These are phyloP conservation scores for Gymnoscopelus braueri DNA, from an alignment of 2,797 vertebrate species.

Conservation along the genomic window DNA sequence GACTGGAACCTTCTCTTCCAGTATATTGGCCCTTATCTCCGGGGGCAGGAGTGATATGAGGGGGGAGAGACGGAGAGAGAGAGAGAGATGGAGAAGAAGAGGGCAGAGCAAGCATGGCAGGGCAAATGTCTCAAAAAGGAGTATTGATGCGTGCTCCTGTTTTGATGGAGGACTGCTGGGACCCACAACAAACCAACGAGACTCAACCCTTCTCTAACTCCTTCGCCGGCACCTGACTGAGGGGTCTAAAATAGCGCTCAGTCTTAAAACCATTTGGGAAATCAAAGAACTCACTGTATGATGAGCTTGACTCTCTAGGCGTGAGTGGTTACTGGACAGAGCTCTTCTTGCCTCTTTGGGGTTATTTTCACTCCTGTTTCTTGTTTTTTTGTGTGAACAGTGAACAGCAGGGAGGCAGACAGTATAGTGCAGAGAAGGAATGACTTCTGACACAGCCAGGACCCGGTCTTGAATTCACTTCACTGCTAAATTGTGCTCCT, in stretches of 20 bases:
- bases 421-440: slow-evolving; percentile 49
- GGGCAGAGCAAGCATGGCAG: too few species aligned
- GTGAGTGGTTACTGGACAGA: slow-evolving; percentile 39
- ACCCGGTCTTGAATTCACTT: slow-evolving; percentile 58
- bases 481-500: slow-evolving; percentile 7
- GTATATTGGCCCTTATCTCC: slow-evolving; percentile 41
- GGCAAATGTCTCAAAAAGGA: slow-evolving; percentile 43
- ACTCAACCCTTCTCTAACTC: slow-evolving; percentile 27
- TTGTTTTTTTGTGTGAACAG: slow-evolving; percentile 39
- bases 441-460: slow-evolving; percentile 63
- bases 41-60: slow-evolving; percentile 21
- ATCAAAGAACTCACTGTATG: slow-evolving; percentile 43
- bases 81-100: slow-evolving; percentile 17
- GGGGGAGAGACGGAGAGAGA: slow-evolving; percentile 39
- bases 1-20: slow-evolving; percentile 14
- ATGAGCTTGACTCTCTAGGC: slow-evolving; percentile 27
- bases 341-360: slow-evolving; percentile 10
- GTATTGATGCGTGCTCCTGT: slow-evolving; percentile 47
- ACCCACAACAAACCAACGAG: slow-evolving; percentile 20
- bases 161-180: slow-evolving; percentile 24
- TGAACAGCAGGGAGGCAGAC: slow-evolving; percentile 38
- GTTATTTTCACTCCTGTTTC: slow-evolving; percentile 30
- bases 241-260: slow-evolving; percentile 41
- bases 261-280: slow-evolving; percentile 51
- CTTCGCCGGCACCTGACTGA: slow-evolving; percentile 49